Evolutionary conservation across 2,797 vertebrate species (phyloP), one percentile per base, ranked within the genome.

Genomic region (Micromesistius poutassou): DNA sequence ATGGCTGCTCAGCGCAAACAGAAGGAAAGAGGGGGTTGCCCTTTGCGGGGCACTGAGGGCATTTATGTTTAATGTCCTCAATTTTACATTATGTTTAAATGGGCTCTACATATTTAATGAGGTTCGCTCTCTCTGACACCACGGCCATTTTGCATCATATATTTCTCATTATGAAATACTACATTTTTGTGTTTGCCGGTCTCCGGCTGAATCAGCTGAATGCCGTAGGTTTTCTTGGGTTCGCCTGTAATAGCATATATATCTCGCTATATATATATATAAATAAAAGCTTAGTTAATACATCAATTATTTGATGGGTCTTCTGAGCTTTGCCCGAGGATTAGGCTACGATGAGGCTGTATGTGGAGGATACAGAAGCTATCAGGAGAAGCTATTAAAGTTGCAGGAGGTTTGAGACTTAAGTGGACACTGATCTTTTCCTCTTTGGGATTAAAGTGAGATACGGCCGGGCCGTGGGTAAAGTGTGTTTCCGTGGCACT

Each of bases 11-110:
- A 42, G 76, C 82, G 77, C 81, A 79, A 88, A 80, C 83, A 72
- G 85, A 78, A 81, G 74, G 42, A 84, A 81, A 73, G 84, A 81
- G 74, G 81, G 66, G 80, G 74, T 77, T 36, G n/a, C 74, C 76
- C 77, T 74, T 81, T 28, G 36, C 76, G 79, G 6, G 76, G 83
- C 83, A 72, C 76, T 68, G 78, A 31, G 70, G 80, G 38, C 86
- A 91, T 92, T 86, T 93, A 91, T 93, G 84, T 93, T 93, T 93
- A 90, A 93, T 92, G 83, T 85, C 79, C 85, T 91, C 85, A 88
- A 87, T 91, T 92, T 91, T 92, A 90, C 88, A 91, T 89, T 84
- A 81, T 88, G 82, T 87, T 87, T 91, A 92, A 92, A 92, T 91
- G 90, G 76, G 76, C 83, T 55, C 74, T 93, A 75, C 83, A 93